phyloP scores from a whole-genome alignment of 92 coral and sea anemone species.

The Virgularia gustaviana region DNA sequence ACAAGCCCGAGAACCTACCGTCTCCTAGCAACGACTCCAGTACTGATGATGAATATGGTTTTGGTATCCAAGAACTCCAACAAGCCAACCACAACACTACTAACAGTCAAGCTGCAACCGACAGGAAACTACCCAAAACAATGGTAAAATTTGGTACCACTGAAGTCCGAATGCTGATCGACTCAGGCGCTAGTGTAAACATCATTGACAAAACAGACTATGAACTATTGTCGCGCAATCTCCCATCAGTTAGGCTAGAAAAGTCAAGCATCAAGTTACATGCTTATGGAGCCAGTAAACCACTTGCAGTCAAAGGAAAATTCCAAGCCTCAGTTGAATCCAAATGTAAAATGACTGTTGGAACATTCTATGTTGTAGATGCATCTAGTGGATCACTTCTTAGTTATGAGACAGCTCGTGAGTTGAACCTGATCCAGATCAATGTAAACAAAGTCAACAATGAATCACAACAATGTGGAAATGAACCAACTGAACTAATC shows the following conservation, averaged over 20 bases:
- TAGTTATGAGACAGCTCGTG: background rate
- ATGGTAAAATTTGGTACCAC: background rate
- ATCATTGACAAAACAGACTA: background rate
- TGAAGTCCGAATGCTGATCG: slow-evolving; percentile 3
- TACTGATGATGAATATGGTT: too few relatives aligned
- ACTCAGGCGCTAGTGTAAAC: slow-evolving; percentile 9
- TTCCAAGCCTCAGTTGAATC: background rate
- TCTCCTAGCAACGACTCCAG: too few relatives aligned
- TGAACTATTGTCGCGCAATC: background rate
- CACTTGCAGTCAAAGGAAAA: background rate
- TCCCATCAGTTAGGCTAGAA: background rate
- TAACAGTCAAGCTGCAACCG: too few relatives aligned
- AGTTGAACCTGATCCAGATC: background rate
- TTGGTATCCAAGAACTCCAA: too few relatives aligned
- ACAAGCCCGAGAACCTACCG: too few relatives aligned
- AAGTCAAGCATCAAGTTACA: background rate
- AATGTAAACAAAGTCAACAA: background rate
- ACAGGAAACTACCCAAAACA: too few relatives aligned
- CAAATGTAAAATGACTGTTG: background rate
- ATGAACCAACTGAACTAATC: background rate
- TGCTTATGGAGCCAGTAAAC: background rate
- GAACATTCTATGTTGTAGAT: background rate
- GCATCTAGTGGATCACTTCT: background rate
- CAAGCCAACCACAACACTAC: too few relatives aligned
- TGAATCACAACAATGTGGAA: background rate